These are phyloP conservation scores for Rousettus leschenaultii DNA, from an alignment of 2,113 vertebrate genomes.

Conservation along the genomic window DNA sequence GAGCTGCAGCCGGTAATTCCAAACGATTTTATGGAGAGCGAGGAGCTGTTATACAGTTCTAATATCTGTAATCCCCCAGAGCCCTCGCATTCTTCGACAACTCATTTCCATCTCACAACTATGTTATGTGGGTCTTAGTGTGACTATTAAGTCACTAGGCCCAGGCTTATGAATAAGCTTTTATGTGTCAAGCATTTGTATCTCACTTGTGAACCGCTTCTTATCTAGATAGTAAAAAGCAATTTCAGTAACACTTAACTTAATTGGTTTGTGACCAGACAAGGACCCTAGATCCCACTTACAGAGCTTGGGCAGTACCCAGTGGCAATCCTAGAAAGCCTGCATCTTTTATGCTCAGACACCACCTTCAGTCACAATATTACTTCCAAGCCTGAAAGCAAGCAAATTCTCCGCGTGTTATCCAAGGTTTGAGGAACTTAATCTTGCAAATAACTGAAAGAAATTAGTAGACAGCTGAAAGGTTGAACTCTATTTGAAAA, in stretches of 20 bases:
- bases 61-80: neutral
- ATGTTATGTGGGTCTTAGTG: constrained; percentile 27
- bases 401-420: neutral
- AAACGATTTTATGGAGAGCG: neutral
- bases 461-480: neutral
- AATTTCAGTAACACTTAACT: constrained; percentile 62
- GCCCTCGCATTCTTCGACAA: constrained; percentile 4
- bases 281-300: constrained; percentile 31
- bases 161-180: constrained; percentile 34
- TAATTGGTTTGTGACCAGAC: constrained; percentile 69
- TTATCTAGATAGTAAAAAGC: constrained; percentile 56
- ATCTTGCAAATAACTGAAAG: neutral
- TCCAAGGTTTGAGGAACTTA: neutral
- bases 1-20: neutral
- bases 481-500: neutral
- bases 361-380: neutral
- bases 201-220: constrained; percentile 43
- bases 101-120: constrained; percentile 28
- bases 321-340: constrained; percentile 22
- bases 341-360: neutral
- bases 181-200: constrained; percentile 38
- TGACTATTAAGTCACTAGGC: constrained; percentile 17
- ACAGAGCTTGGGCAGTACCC: neutral
- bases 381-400: neutral
- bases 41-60: neutral